Base-by-base conservation (phyloP, 2,797 vertebrate species). In the Harpagifer antarcticus region DNA sequence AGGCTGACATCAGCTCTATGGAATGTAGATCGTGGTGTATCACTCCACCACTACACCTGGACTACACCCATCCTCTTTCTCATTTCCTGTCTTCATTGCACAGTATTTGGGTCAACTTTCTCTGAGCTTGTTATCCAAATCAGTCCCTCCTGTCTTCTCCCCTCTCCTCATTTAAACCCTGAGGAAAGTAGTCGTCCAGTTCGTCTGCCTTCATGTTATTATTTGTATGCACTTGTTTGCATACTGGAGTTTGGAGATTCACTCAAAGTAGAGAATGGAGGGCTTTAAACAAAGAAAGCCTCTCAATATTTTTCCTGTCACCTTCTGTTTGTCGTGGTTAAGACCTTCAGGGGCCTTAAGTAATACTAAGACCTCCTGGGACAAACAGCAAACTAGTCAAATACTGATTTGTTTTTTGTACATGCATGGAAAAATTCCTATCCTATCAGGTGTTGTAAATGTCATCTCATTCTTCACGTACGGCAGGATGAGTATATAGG, bases 91-190 rank as follows among this genome's bases (percentile, higher is more conserved):
- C 49, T 61, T 52, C 2, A 0, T 44, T 52, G 50, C 52, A 45
- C 72, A 47, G 67, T 73, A 83, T 83, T 59, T 81, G 66, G 80
- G 80, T 85, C 80, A 81, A 44, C 68, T 78, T 65, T 50, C 53
- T 72, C 50, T 61, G 66, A 64, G 56, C 72, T 83, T 61, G 59
- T 70, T 81, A 74, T 72, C 67, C 65, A 61, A 53, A 81, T 81
- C 64, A 72, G 48, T 70, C 56, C 40, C 37, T 37, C 19, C 33
- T 37, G 33, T 37, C 33, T 37, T 9, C 50, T 23, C 10, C 57
- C 8, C 33, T 37, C 33, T 53, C 17, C 12, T 57, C 45, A 33
- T 45, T 48, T 13, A 0, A 47, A 63, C 50, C 17, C 14, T n/a
- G n/a, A 48, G 72, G 49, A 65, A 53, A 61, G 48, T 16, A 13